Base-by-base conservation (phyloP, 1,140 invertebrate species). In the Globodera rostochiensis region DNA sequence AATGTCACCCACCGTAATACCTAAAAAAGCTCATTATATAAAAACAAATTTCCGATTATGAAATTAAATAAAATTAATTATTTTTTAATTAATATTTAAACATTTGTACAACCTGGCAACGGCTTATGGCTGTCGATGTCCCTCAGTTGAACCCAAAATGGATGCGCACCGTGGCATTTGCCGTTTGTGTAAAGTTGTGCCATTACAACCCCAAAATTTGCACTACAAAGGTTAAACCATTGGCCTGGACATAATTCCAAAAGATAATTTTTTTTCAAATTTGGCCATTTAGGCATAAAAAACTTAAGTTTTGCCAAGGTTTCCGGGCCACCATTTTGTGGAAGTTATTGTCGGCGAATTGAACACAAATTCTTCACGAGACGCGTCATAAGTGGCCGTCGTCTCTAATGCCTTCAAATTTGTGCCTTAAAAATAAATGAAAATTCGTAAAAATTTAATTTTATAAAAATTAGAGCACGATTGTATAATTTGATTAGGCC, bases 1-100 rank as follows among this genome's bases (percentile, higher is more conserved):
- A 86, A 97, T 97, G 91, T 97, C 96, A 15, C 96, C 96, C 78
- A 97, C 93, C 88, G 94, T 94, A 73, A 97, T 94, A 21, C 95
- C 93, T 93, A 69, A 69, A 92, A 25, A 36, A 21, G 25, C 2
- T 0, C 19, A 36, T 36, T 71, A 45, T 36, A 25, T 71, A 5
- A 69, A 21, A 74, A 74, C 5, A 0, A 78, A 13, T 21, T 78
- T 9, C 47, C 79, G 15, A 84, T 19, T 36, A 15, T 86, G 67
- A 0, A 79, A 49, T 49, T 11, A 45, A 80, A 25, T 15, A 46
- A 46, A n/a, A 47, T 80, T 77, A 19, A 47, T 79, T 77, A 36
- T 36, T 36, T 36, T 36, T 36, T 36, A 36, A 36, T 36, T 36
- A 36, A 36, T 0, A 36, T 3, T 36, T 36, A 83, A 36, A 36